phyloP scores from a whole-genome alignment of 2,797 vertebrate genomes.

The Alauda arvensis region DNA sequence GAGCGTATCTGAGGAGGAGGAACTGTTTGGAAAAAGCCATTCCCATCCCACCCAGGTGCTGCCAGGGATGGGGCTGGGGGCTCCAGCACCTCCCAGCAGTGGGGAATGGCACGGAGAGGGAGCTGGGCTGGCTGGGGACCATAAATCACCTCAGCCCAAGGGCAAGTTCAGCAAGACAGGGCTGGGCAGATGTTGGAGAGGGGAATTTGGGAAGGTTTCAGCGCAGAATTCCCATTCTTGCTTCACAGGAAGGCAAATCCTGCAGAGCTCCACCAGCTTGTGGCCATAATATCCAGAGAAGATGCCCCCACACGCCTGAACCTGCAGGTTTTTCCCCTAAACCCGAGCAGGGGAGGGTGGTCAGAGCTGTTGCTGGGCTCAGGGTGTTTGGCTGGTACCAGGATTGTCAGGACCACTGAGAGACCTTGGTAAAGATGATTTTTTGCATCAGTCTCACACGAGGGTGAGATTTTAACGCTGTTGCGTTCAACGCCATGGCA shows the following conservation, averaged over 20 bases:
- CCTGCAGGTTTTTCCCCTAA: background rate
- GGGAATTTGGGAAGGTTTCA: background rate
- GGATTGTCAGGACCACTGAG: no score
- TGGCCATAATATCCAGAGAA: background rate
- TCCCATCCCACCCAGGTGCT: conserved; percentile 2
- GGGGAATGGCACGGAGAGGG: background rate
- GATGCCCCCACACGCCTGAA: background rate
- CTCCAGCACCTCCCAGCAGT: background rate
- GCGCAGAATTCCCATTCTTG: background rate
- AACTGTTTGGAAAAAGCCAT: conserved; percentile 47
- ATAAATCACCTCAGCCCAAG: background rate
- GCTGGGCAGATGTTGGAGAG: background rate
- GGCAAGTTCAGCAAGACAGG: background rate
- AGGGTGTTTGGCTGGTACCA: background rate
- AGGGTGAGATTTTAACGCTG: no score
- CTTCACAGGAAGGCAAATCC: background rate
- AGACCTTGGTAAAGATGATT: no score
- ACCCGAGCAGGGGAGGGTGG: background rate
- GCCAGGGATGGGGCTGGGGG: background rate
- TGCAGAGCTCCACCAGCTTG: background rate
- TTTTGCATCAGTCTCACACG: no score
- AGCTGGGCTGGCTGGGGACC: background rate
- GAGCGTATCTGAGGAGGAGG: conserved; percentile 61
- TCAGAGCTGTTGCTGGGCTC: background rate
- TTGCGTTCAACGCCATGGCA: no score